Conservation (phyloP, 2,888 invertebrate genomes). For the Heteromyza rotundicornis region DNA sequence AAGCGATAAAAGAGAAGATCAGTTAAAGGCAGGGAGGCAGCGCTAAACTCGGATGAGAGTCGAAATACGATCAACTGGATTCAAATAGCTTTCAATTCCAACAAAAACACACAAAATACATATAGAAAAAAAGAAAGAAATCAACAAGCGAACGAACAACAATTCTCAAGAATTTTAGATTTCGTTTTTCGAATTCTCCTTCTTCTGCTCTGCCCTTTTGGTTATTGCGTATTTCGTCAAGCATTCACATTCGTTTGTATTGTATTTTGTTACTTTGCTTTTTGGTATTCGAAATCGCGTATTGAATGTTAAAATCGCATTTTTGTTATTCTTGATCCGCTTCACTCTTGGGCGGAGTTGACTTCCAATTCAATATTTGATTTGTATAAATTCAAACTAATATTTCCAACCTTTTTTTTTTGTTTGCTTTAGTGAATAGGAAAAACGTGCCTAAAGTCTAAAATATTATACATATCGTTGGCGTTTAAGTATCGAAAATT, state of each 20-base stretch:
- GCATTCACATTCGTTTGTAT: not conserved
- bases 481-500: constrained; percentile 16
- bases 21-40: not conserved
- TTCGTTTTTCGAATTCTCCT: not conserved
- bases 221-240: not conserved
- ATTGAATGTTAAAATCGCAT: not conserved
- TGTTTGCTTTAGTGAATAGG: not conserved
- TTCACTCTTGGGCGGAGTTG: not conserved
- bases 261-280: not conserved
- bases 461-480: not conserved
- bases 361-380: not conserved
- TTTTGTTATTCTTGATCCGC: not conserved
- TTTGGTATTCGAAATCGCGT: not conserved
- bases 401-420: not conserved
- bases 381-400: not conserved
- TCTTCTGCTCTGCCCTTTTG: not conserved
- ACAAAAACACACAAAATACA: no score
- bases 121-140: not conserved
- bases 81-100: not conserved
- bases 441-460: not conserved
- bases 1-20: not conserved
- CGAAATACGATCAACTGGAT: not conserved
- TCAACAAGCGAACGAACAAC: not conserved
- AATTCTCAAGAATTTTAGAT: not conserved
- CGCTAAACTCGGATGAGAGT: not conserved